Evolutionary conservation across 2,113 vertebrate species (phyloP).

Genomic region (Leptodactylus fuscus): DNA sequence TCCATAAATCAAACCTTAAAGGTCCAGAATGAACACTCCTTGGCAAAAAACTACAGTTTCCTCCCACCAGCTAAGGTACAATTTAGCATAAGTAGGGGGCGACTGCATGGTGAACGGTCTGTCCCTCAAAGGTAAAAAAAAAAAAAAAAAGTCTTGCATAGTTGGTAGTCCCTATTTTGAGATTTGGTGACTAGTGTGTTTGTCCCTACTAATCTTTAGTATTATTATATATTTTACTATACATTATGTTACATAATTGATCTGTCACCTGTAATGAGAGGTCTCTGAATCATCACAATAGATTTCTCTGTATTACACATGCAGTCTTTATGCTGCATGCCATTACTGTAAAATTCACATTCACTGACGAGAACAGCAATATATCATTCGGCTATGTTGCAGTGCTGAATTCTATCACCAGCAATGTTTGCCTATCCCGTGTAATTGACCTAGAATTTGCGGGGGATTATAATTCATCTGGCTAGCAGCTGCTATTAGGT

Average conservation of each 20-base stretch:
- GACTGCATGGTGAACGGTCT: too few relatives aligned
- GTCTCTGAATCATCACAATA: neutral
- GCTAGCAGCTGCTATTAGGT: conserved; percentile 8
- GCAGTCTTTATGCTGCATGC: neutral
- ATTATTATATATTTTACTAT: neutral
- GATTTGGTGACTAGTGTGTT: too few relatives aligned
- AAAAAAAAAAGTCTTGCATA: too few relatives aligned
- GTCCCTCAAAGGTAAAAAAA: too few relatives aligned
- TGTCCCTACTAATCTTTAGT: too few relatives aligned
- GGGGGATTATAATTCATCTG: conserved; percentile 8
- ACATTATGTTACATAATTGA: neutral
- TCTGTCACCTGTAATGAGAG: neutral
- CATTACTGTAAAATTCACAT: neutral
- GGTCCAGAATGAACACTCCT: too few relatives aligned
- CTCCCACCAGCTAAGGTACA: too few relatives aligned
- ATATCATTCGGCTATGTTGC: neutral
- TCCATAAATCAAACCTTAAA: too few relatives aligned
- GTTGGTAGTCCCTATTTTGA: too few relatives aligned
- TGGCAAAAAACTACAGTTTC: too few relatives aligned
- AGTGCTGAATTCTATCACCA: neutral
- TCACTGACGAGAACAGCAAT: neutral
- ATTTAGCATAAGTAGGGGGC: too few relatives aligned
- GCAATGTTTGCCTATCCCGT: neutral
- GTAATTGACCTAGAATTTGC: conserved; percentile 1
- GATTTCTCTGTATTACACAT: neutral